Conservation (phyloP, 30 jellyfish, hydroid and myxozoan species). For the Sanderia malayensis region DNA sequence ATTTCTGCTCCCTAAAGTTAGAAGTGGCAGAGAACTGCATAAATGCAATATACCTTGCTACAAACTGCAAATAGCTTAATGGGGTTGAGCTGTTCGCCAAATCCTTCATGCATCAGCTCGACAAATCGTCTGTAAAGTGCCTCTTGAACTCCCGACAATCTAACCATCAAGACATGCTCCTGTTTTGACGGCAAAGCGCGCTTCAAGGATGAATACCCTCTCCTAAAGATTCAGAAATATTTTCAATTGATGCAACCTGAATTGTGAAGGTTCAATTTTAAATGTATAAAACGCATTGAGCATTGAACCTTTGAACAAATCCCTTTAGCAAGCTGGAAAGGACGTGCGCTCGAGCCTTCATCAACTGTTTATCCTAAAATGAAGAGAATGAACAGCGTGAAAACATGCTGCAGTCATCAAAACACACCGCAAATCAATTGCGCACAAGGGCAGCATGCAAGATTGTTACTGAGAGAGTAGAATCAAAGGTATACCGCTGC, state of each 20-base stretch:
- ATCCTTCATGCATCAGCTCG: conserved; percentile 61
- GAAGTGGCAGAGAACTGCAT: not conserved
- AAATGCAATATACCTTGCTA: conserved; percentile 53
- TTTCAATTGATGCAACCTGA: too few relatives aligned
- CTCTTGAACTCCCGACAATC: conserved; percentile 78
- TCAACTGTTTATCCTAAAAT: conserved; percentile 77
- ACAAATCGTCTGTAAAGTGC: conserved; percentile 64
- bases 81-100: conserved; percentile 82
- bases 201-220: conserved; percentile 71
- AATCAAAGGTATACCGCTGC: conserved; percentile 67
- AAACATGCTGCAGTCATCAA: not conserved
- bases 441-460: too few relatives aligned
- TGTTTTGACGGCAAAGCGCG: conserved; percentile 82
- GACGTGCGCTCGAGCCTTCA: conserved; percentile 95
- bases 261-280: too few relatives aligned
- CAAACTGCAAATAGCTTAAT: conserved; percentile 77
- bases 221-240: too few relatives aligned
- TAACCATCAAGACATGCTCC: conserved; percentile 84
- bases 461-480: too few relatives aligned
- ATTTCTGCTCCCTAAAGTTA: too few relatives aligned
- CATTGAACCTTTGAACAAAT: conserved; percentile 56
- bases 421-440: too few relatives aligned
- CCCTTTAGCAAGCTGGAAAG: conserved; percentile 65
- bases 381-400: too few relatives aligned
- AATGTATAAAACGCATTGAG: too few relatives aligned